Conservation (phyloP, 2,113 vertebrate species). For the Galbula dea region DNA sequence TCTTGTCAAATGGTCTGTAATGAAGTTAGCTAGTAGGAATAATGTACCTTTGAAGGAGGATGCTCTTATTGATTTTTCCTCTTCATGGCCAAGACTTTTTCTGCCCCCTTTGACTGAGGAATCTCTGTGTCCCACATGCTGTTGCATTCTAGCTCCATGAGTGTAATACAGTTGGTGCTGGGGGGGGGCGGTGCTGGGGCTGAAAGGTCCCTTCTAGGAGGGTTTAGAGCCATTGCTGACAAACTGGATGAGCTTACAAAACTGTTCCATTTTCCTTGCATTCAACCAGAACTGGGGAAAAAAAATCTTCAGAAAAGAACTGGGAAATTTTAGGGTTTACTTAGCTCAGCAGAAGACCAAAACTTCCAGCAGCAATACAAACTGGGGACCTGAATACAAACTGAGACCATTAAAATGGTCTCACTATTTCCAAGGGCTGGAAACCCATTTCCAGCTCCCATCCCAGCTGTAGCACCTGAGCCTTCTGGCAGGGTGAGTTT, state of each 20-base stretch:
- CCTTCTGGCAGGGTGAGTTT: neutral
- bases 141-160: neutral
- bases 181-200: neutral
- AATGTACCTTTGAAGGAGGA: neutral
- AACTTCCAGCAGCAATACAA: neutral
- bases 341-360: neutral
- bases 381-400: neutral
- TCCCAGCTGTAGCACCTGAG: neutral
- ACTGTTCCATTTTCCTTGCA: neutral
- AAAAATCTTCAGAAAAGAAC: neutral
- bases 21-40: neutral
- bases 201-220: neutral
- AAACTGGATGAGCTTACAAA: neutral
- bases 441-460: neutral
- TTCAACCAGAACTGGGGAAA: neutral
- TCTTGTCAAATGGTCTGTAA: neutral
- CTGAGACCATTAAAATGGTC: neutral
- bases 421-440: neutral
- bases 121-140: accelerated
- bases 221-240: neutral
- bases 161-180: accelerated
- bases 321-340: neutral
- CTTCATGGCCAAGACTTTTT: neutral
- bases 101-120: neutral
- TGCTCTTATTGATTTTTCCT: neutral